These are phyloP conservation scores for Acleris emargana DNA, from an alignment of 2,888 invertebrate species.

Conservation along the genomic window DNA sequence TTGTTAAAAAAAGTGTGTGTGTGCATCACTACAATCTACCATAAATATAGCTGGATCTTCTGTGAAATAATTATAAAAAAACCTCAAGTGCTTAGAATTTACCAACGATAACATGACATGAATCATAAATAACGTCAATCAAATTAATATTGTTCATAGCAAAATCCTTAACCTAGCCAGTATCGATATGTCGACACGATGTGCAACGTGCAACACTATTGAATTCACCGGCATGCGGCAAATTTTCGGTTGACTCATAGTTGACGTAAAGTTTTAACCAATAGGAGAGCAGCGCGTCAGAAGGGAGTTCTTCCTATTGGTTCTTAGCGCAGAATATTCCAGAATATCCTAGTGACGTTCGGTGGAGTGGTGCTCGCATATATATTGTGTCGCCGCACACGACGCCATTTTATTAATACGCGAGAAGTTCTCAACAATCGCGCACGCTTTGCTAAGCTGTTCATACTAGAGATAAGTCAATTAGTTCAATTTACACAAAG, in stretches of 20 bases:
- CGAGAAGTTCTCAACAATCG: constrained; percentile 78
- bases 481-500: constrained; percentile 56
- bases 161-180: not conserved
- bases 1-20: no score
- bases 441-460: constrained; percentile 76
- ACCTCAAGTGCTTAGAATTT: no score
- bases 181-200: constrained; percentile 9
- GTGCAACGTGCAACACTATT: constrained; percentile 14
- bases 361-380: constrained; percentile 54
- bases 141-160: no score
- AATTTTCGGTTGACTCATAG: constrained; percentile 9
- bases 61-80: no score
- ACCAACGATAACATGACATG: no score
- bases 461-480: constrained; percentile 61
- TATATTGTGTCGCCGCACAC: constrained; percentile 49
- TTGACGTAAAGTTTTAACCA: constrained; percentile 53
- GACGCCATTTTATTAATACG: constrained; percentile 74
- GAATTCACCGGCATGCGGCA: constrained; percentile 24
- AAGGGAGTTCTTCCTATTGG: constrained; percentile 59
- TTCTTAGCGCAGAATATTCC: constrained; percentile 65
- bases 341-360: constrained; percentile 73
- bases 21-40: no score
- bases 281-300: constrained; percentile 50
- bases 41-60: no score
- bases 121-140: no score